Evolutionary conservation across 2,888 invertebrate genomes (phyloP), one percentile per base, ranked within the genome.

Genomic region (Catocala fraxini): DNA sequence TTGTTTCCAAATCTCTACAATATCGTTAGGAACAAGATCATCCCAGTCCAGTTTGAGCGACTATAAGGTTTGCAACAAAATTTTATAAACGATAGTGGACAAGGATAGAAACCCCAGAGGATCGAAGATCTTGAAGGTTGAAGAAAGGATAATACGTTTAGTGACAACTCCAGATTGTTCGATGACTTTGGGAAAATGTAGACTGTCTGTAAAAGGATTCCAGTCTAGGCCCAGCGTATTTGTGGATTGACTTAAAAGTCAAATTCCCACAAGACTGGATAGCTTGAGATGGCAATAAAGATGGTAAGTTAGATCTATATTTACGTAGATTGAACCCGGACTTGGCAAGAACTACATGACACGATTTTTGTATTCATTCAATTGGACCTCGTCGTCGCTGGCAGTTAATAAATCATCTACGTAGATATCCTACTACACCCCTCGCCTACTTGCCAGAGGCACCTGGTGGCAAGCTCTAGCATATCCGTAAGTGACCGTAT

Each of bases 41-140:
- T 15, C 15, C 0, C 15, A 15, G 15, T 15, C 15, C 15, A 15
- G 15, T 15, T 15, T 15, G 2, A 15, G 15, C 15, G 2, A 15
- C 15, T 2, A 15, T 15, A 15, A 15, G 2, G 15, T 1, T 15
- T 15, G 15, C 15, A 15, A 15, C 15, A 15, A 15, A 15, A 15
- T 15, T 15, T 15, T 15, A 2, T 0, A 2, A 2, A 15, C 15
- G 15, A 15, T 15, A 15, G 15, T 15, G 15, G 15, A 15, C 15
- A 15, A 15, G 15, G 15, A 15, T 2, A 15, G 15, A n/a, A 15
- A 2, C 15, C 63, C 67, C 4, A 67, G 35, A 3, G 63, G 63
- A 43, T 67, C 67, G 13, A 56, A 59, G 4, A 61, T 65, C 33
- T 65, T 61, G 12, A 55, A 65, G 12, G 55, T 39, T 12, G 9